Conservation (phyloP, 1,140 invertebrate species). For the Drosophila subobscura region DNA sequence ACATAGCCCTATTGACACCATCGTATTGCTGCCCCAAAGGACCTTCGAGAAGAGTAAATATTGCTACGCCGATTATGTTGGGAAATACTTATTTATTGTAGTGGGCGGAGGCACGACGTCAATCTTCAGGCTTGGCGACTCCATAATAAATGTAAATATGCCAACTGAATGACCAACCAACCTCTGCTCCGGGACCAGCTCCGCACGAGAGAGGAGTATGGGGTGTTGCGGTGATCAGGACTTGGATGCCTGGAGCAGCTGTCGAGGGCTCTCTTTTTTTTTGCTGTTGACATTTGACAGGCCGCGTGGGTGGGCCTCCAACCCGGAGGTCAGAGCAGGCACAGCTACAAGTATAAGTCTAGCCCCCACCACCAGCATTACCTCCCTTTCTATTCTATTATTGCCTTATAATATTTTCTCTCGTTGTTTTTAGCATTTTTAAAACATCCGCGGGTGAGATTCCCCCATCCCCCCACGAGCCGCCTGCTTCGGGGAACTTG, state of each 20-base stretch:
- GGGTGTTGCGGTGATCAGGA: conserved; percentile 60
- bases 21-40: background rate
- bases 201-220: background rate
- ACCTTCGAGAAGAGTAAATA: conserved; percentile 29
- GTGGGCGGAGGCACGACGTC: background rate
- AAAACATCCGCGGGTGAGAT: conserved; percentile 80
- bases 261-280: conserved; percentile 35
- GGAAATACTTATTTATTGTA: conserved; percentile 17
- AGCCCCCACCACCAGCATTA: conserved; percentile 7
- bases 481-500: conserved; percentile 19
- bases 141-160: conserved; percentile 69
- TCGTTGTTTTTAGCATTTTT: conserved; percentile 66
- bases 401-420: conserved; percentile 68
- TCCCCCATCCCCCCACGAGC: conserved; percentile 23
- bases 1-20: background rate
- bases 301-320: conserved; percentile 48
- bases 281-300: conserved; percentile 83
- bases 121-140: conserved; percentile 9
- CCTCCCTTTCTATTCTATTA: conserved; percentile 44
- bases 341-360: conserved; percentile 15
- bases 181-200: background rate
- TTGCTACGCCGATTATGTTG: conserved; percentile 51
- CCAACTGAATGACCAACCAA: conserved; percentile 46
- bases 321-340: conserved; percentile 43
- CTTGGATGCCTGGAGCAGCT: conserved; percentile 53